Conservation (phyloP, 2,888 invertebrate species). For the Acanthacorydalis orientalis region DNA sequence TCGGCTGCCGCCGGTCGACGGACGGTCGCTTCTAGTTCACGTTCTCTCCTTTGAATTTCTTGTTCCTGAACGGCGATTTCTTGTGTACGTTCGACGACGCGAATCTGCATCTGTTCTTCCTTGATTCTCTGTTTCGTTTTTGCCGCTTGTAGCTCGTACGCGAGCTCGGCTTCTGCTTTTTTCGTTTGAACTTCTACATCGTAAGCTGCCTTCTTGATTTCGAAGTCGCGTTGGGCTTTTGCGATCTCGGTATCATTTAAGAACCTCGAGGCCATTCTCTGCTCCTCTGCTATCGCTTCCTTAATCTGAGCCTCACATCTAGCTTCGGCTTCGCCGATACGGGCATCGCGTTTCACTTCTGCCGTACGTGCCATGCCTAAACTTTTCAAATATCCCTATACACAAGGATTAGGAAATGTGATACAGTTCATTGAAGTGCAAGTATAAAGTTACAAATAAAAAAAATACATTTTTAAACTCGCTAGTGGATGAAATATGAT, state of each 20-base stretch:
- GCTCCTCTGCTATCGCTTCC: constrained; percentile 92
- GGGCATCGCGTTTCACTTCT: constrained; percentile 87
- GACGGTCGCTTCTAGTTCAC: constrained; percentile 83
- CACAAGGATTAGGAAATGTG: background rate
- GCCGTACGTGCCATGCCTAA: constrained; percentile 90
- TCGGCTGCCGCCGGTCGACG: constrained; percentile 94
- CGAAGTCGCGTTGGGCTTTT: constrained; percentile 90
- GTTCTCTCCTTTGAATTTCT: constrained; percentile 82
- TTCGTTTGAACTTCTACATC: constrained; percentile 92
- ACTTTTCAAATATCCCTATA: constrained; percentile 79
- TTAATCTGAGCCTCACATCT: constrained; percentile 81
- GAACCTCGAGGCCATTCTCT: constrained; percentile 85
- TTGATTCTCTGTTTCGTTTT: constrained; percentile 92
- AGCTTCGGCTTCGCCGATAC: constrained; percentile 95
- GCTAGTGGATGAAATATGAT: background rate
- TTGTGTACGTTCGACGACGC: constrained; percentile 78
- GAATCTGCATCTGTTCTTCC: constrained; percentile 95
- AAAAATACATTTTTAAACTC: no score
- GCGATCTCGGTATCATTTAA: constrained; percentile 95
- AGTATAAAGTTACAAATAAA: background rate
- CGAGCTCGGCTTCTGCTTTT: constrained; percentile 88
- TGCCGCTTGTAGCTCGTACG: constrained; percentile 83
- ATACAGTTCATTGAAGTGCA: background rate
- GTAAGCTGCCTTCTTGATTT: constrained; percentile 91
- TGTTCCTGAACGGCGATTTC: constrained; percentile 58